Percentiles rank a stretch among this genome's conserved stretches.
phyloP scores from a whole-genome alignment of 1,140 invertebrate species.

The Sminthurinus signatus region DNA sequence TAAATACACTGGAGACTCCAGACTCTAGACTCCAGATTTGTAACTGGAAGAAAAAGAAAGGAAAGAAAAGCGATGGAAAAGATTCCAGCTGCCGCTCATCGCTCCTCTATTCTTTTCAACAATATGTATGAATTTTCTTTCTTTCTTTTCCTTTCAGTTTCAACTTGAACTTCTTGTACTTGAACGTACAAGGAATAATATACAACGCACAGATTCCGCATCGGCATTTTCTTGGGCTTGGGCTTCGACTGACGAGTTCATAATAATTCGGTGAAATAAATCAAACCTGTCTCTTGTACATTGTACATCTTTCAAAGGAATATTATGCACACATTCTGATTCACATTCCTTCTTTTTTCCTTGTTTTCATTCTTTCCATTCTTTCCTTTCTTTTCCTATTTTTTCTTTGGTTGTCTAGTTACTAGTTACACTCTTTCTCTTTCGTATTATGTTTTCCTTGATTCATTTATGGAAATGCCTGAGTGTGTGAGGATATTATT shows the following conservation, averaged over 20 bases:
- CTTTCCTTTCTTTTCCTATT: too few relatives aligned
- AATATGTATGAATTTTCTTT: neutral
- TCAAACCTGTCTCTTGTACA: neutral
- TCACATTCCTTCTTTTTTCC: neutral
- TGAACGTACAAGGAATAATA: neutral
- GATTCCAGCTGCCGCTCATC: neutral
- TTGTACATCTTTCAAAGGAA: too few relatives aligned
- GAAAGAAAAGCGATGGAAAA: neutral
- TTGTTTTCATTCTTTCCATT: neutral
- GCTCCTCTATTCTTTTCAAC: neutral
- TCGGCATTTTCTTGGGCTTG: neutral
- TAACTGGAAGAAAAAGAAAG: neutral
- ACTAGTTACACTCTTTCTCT: too few relatives aligned
- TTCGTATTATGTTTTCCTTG: too few relatives aligned
- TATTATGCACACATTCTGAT: too few relatives aligned
- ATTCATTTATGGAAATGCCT: too few relatives aligned
- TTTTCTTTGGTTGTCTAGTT: too few relatives aligned
- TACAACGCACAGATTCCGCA: neutral
- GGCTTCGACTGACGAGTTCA: neutral
- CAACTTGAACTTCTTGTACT: too few relatives aligned
- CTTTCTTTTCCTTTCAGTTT: neutral
- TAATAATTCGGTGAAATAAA: conserved; percentile 7
- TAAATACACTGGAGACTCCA: neutral
- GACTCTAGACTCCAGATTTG: neutral
- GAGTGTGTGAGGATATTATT: too few relatives aligned